These are phyloP conservation scores for Zosterops lateralis DNA, from an alignment of 2,113 vertebrate species.

Conservation along the genomic window DNA sequence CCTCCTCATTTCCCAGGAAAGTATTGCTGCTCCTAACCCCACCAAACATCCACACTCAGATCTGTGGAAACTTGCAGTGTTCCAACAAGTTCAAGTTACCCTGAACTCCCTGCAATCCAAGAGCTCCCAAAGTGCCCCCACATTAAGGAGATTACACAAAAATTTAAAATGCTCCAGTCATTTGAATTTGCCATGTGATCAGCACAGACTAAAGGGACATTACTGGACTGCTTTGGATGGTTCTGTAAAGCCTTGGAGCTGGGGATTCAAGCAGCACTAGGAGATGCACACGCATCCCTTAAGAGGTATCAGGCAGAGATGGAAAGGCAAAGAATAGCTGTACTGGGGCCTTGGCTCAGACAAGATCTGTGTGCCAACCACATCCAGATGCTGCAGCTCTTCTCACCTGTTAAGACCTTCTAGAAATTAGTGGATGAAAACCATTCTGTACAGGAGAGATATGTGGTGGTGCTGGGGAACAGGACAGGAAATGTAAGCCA, in stretches of 20 bases:
- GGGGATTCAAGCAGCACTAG: not conserved
- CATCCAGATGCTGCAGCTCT: not conserved
- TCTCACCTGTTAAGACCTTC: not conserved
- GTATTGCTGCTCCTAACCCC: not conserved
- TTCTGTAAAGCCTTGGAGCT: constrained; percentile 25
- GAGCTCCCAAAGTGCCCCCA: constrained; percentile 24
- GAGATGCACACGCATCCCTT: not conserved
- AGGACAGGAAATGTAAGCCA: not conserved
- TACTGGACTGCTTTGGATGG: constrained; percentile 55
- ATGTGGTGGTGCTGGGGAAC: not conserved
- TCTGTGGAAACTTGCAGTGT: constrained; percentile 28
- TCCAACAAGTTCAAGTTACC: constrained; percentile 60
- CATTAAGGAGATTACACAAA: constrained; percentile 66
- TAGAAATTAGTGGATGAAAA: not conserved
- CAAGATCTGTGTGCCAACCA: not conserved
- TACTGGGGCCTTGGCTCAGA: not conserved
- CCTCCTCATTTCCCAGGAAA: not conserved
- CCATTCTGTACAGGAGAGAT: not conserved
- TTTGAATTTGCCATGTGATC: constrained; percentile 34
- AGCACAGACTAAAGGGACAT: constrained; percentile 19
- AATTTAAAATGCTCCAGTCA: constrained; percentile 65
- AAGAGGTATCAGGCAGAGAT: not conserved
- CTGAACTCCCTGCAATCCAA: constrained; percentile 38
- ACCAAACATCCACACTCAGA: not conserved
- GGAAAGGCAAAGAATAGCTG: not conserved